These are phyloP conservation scores for Rousettus leschenaultii DNA, from an alignment of 2,113 vertebrate genomes.

Conservation along the genomic window DNA sequence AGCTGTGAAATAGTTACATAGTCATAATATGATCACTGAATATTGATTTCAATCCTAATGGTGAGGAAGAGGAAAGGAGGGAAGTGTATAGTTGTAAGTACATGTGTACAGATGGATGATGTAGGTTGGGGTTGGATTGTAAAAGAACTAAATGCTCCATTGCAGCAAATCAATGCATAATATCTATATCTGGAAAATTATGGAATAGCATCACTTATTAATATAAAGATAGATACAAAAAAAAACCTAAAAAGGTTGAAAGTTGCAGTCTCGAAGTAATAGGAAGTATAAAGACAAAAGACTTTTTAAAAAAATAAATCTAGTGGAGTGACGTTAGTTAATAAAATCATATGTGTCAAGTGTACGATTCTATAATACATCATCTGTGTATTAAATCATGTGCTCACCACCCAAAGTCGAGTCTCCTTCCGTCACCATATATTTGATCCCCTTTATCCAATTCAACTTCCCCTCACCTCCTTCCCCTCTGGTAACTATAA, in stretches of 20 bases:
- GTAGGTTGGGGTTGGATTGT: not conserved
- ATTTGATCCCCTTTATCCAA: not conserved
- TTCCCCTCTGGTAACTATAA: too few species aligned
- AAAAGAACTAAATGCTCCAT: not conserved
- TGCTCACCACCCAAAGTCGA: too few species aligned
- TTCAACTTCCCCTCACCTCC: not conserved
- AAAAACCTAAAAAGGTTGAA: not conserved
- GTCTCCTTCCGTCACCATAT: not conserved
- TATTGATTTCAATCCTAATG: not conserved
- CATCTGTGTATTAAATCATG: not conserved
- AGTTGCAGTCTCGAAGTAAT: not conserved
- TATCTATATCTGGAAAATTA: not conserved
- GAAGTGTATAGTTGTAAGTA: not conserved
- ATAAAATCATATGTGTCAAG: not conserved
- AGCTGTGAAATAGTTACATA: not conserved
- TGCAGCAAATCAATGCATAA: not conserved
- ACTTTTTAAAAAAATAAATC: not conserved
- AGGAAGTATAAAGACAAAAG: not conserved
- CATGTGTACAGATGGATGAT: not conserved
- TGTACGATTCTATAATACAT: not conserved
- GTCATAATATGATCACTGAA: not conserved
- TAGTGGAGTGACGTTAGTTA: not conserved
- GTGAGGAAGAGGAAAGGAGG: not conserved
- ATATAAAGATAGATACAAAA: not conserved
- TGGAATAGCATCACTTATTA: not conserved